Base-by-base conservation (phyloP, 1,140 invertebrate species). In the Drosophila lowei region DNA sequence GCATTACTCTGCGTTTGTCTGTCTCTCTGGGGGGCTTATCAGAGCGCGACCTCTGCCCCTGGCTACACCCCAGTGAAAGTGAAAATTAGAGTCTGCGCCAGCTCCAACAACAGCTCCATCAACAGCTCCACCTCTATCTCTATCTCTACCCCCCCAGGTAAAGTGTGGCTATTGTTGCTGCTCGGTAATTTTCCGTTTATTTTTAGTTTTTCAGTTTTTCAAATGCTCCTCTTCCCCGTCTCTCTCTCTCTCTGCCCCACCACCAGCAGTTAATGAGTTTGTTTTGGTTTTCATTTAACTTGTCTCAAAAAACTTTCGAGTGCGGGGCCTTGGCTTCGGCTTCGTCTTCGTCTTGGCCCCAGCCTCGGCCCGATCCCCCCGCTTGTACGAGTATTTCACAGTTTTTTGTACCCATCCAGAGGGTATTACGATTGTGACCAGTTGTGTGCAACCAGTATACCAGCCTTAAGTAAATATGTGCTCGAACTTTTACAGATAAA, bases 281-380 rank as follows among this genome's bases (percentile, higher is more conserved):
- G 63, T 63, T 83, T 74, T 71, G 71, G 16, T 86, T 77, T 80
- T 66, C 81, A 77, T 77, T 79, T 79, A 84, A 84, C 79, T 65
- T 60, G 72, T 76, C 72, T 61, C 11, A 38, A 13, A 38, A 38
- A 13, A 38, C 34, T 38, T 38, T 38, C 34, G 34, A 38, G 34
- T 38, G 34, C 34, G 34, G 11, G 11, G 34, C 34, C 13, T 34
- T 34, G 30, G 30, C 25, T 28, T 28, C 6, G 28, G 6, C 28
- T 30, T 30, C 7, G 18, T 30, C n/a, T n/a, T n/a, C n/a, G 25
- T 30, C 28, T 30, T 30, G 2, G 28, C 7, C 53, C 28, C 42
- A 16, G 9, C 56, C 25, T 41, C 6, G 30, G 23, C 16, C 43
- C 41, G 15, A 5, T 5, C 23, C 23, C 23, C 23, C 48, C 9